Evolutionary conservation across 2,113 vertebrate species (phyloP).

Genomic region (Tylochromis polylepis): DNA sequence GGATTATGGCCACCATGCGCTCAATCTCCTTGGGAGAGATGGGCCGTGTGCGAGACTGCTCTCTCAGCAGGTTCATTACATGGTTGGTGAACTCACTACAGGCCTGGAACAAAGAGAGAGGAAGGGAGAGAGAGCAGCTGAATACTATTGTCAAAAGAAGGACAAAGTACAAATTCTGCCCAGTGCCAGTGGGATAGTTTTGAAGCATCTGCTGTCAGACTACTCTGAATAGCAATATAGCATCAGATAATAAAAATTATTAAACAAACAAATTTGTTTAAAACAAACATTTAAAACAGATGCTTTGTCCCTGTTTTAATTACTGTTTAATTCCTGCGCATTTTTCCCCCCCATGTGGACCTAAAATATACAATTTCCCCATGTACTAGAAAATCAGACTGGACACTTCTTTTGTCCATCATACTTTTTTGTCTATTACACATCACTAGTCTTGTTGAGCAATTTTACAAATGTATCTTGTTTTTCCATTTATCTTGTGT

Average conservation of each 20-base stretch:
- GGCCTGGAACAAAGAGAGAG: slow-evolving; percentile 69
- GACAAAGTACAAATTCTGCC: background rate
- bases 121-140: background rate
- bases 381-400: background rate
- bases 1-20: slow-evolving; percentile 83
- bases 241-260: background rate
- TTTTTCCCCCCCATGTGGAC: background rate
- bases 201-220: background rate
- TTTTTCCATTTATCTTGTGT: background rate
- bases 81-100: slow-evolving; percentile 89
- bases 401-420: background rate
- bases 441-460: background rate
- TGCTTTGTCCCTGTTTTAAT: background rate
- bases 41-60: slow-evolving; percentile 85
- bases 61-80: slow-evolving; percentile 86
- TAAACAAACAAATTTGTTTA: background rate
- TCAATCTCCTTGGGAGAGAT: slow-evolving; percentile 85
- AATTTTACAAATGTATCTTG: background rate
- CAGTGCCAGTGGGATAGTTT: background rate
- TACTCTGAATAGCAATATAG: background rate
- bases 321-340: background rate
- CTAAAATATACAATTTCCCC: background rate
- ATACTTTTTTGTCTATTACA: background rate
- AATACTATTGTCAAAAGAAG: background rate
- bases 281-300: background rate